Base-by-base conservation (phyloP, 1,140 invertebrate genomes). In the Pemphigus obesinymphae region DNA sequence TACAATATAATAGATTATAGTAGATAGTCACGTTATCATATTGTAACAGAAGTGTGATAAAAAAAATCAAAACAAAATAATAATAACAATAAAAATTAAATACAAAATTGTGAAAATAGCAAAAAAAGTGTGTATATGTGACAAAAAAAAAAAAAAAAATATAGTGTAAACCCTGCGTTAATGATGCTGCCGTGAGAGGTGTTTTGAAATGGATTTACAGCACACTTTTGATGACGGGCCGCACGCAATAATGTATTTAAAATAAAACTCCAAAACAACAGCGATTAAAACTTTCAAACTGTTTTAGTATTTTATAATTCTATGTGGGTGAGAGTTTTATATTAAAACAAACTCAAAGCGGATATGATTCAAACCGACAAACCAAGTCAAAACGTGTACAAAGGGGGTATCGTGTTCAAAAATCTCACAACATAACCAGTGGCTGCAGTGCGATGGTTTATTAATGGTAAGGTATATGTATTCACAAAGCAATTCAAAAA, bases 221-320 rank as follows among this genome's bases (percentile, higher is more conserved):
- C n/a, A 45, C n/a, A 43, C 11, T 43, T 68, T 43, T 23, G 13
- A 29, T 7, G 50, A 68, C 66, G 23, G 15, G 23, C 6, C 40
- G 20, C 40, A 26, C 66, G 23, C 23, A 23, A 70, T 45, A 45
- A 43, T 17, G 45, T 73, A 73, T 73, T 73, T 73, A 50, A 50
- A 73, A 73, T 50, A 73, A 20, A 73, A 50, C 26, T 43, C 43
- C 1, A 50, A 73, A 73, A 73, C 45, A 37, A 73, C 48, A 73
- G 31, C 45, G 70, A 48, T 73, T 73, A 31, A 29, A 73, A 73
- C 70, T 73, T 73, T 73, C 43, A 29, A 50, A 73, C 70, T 50
- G 45, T 40, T 73, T 50, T 48, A 73, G 17, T 48, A 29, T 50
- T 48, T 73, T 73, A 73, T 31, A 29, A 73, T 29, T 31, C 43